Percentiles rank a stretch among this genome's conserved stretches.
Conservation (phyloP, 2,113 vertebrate species). For the Progne subis region DNA sequence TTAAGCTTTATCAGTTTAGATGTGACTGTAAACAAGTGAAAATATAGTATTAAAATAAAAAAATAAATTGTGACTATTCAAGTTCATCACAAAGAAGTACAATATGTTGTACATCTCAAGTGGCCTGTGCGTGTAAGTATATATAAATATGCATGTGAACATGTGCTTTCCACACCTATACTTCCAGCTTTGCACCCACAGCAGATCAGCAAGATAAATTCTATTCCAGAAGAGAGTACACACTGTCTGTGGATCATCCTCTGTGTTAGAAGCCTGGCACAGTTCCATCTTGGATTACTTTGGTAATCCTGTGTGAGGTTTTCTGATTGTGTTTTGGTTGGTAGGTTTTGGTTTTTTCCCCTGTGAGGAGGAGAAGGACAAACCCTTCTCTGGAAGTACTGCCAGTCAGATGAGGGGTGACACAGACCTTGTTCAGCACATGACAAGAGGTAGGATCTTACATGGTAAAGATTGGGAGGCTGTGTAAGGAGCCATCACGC, state of each 20-base stretch:
- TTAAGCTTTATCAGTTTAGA: neutral
- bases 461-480: neutral
- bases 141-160: too few species aligned
- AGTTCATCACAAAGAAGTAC: neutral
- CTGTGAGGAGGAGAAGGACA: neutral
- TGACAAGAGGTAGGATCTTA: neutral
- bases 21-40: neutral
- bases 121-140: fast-evolving
- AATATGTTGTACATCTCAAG: neutral
- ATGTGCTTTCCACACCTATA: neutral
- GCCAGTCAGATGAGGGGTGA: neutral
- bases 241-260: neutral
- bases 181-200: neutral
- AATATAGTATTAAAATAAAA: neutral
- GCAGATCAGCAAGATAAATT: neutral
- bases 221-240: neutral
- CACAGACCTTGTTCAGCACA: neutral
- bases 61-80: neutral
- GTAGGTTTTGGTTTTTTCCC: neutral
- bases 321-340: too few species aligned
- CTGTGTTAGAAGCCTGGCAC: neutral
- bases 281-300: neutral
- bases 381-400: neutral
- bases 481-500: neutral
- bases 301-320: neutral